Evolutionary conservation across 2,113 vertebrate species (phyloP).

Genomic region (Archocentrus centrarchus): DNA sequence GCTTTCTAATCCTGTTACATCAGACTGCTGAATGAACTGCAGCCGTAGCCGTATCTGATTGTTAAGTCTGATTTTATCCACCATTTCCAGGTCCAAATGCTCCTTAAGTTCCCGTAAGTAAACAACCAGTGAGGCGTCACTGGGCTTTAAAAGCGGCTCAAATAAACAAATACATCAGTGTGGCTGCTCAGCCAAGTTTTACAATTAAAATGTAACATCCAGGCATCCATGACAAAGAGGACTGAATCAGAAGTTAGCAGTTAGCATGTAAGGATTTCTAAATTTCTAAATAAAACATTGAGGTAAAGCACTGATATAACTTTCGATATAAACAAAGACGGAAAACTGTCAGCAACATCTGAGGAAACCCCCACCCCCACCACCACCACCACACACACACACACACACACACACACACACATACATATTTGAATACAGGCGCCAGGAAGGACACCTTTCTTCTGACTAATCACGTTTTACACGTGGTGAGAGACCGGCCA

Average conservation of each 20-base stretch:
- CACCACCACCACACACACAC: too few relatives aligned
- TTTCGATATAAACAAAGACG: not conserved
- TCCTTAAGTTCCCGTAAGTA: not conserved
- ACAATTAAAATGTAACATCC: not conserved
- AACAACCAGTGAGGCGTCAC: rapidly evolving
- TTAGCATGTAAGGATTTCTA: not conserved
- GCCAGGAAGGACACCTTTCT: too few relatives aligned
- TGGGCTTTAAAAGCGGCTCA: not conserved
- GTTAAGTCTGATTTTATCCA: not conserved
- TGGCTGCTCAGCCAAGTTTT: not conserved
- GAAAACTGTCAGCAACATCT: not conserved
- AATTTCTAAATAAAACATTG: not conserved
- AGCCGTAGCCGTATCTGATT: not conserved
- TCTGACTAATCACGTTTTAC: too few relatives aligned
- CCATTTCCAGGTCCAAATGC: not conserved
- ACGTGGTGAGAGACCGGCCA: too few relatives aligned
- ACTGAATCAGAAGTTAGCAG: not conserved
- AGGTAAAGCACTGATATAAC: not conserved
- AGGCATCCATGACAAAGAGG: not conserved
- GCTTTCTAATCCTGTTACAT: constrained; percentile 19
- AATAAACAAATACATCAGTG: not conserved
- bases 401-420: too few relatives aligned
- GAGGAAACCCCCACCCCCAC: too few relatives aligned
- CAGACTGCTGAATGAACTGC: not conserved
- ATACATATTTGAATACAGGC: too few relatives aligned